phyloP scores from a whole-genome alignment of 92 coral and sea anemone species.

The Palythoa grandiflora region DNA sequence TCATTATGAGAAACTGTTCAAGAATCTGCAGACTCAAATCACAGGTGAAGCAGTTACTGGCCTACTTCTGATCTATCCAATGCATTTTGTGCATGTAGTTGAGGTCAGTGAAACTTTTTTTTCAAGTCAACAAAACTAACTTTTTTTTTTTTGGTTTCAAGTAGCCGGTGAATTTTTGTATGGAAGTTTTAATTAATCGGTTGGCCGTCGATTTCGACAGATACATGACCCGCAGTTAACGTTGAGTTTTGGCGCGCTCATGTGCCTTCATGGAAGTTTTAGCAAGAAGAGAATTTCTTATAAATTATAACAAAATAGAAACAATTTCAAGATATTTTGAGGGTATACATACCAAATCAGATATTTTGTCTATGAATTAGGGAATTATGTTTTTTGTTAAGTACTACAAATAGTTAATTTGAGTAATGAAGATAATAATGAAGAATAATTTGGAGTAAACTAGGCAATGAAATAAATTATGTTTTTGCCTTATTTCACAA shows the following conservation, averaged over 20 bases:
- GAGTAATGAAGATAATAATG: no score
- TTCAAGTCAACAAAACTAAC: background rate
- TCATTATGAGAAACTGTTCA: slow-evolving; percentile 94
- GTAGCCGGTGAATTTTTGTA: slow-evolving; percentile 7
- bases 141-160: slow-evolving; percentile 7
- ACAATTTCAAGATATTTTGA: no score
- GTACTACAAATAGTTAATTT: background rate
- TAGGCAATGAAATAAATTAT: no score
- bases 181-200: no score
- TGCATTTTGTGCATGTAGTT: slow-evolving; percentile 89
- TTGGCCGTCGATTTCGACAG: no score
- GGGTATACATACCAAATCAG: background rate
- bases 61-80: slow-evolving; percentile 88
- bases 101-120: slow-evolving; percentile 66
- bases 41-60: slow-evolving; percentile 97
- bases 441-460: no score
- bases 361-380: no score
- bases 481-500: background rate
- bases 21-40: slow-evolving; percentile 85
- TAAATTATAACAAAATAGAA: no score
- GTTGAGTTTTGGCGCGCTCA: no score
- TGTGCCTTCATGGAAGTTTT: no score
- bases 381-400: background rate
- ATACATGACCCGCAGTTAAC: no score
- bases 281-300: no score